Percentiles rank a stretch among this genome's conserved stretches.
Conservation (phyloP, 2,888 invertebrate genomes). For the Lepeophtheirus nordmannii region DNA sequence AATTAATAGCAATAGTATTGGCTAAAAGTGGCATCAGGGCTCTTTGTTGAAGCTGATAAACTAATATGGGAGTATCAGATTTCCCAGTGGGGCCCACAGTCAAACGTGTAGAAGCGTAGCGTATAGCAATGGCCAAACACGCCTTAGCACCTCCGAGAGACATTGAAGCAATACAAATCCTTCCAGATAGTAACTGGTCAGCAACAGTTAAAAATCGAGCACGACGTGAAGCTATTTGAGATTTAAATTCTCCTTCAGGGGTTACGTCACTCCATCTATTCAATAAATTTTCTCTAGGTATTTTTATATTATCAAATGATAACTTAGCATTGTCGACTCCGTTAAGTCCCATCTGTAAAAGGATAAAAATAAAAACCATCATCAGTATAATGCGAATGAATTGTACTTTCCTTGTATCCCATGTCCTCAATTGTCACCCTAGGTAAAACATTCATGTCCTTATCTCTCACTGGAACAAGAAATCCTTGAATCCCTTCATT, state of each 20-base stretch:
- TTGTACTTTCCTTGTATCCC: constrained; percentile 27
- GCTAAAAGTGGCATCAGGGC: constrained; percentile 30
- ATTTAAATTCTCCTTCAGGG: constrained; percentile 28
- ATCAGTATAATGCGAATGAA: no score
- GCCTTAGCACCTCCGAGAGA: constrained; percentile 29
- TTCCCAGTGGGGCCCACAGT: constrained; percentile 29
- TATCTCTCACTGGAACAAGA: constrained; percentile 29
- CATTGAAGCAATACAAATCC: constrained; percentile 30
- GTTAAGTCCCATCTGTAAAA: constrained; percentile 29
- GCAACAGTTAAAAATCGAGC: constrained; percentile 29
- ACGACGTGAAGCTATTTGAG: constrained; percentile 27
- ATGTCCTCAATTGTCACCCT: constrained; percentile 29
- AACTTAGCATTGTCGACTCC: constrained; percentile 30
- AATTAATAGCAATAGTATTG: constrained; percentile 28
- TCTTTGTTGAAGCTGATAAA: constrained; percentile 29
- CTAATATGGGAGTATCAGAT: constrained; percentile 29
- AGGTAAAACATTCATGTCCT: constrained; percentile 28
- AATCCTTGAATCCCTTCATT: constrained; percentile 29
- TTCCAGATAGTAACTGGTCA: constrained; percentile 29
- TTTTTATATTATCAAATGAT: constrained; percentile 29
- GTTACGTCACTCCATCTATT: constrained; percentile 28
- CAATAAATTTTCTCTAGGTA: constrained; percentile 28
- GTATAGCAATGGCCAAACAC: constrained; percentile 28
- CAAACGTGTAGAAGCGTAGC: constrained; percentile 29
- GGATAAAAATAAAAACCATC: background rate